These are phyloP conservation scores for Oeneis ivallda DNA, from an alignment of 2,888 invertebrate genomes.

Conservation along the genomic window DNA sequence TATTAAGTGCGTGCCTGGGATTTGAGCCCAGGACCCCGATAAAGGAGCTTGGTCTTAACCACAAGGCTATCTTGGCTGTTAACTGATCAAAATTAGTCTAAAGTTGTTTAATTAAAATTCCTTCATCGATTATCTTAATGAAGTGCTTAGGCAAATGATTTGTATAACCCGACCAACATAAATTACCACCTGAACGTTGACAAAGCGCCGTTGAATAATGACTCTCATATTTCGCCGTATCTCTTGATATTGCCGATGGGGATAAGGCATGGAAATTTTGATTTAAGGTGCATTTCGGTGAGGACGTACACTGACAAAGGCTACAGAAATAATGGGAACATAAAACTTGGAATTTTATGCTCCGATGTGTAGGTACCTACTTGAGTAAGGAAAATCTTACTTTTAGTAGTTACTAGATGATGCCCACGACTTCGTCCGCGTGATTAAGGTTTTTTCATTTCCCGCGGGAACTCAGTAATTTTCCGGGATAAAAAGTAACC, in stretches of 20 bases:
- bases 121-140: constrained; percentile 17
- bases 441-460: too few relatives aligned
- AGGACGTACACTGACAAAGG: neutral
- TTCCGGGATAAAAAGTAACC: too few relatives aligned
- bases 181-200: constrained; percentile 70
- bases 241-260: constrained; percentile 71
- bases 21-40: too few relatives aligned
- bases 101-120: neutral
- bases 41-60: too few relatives aligned
- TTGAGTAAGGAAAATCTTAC: too few relatives aligned
- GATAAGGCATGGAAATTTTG: constrained; percentile 67
- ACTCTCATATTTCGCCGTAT: constrained; percentile 73
- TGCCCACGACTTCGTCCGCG: too few relatives aligned
- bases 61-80: neutral
- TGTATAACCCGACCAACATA: constrained; percentile 62
- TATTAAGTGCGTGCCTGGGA: too few relatives aligned
- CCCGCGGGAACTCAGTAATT: too few relatives aligned
- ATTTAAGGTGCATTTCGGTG: constrained; percentile 41
- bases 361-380: too few relatives aligned
- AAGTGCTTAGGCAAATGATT: constrained; percentile 49
- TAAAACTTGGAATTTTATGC: too few relatives aligned
- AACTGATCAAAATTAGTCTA: neutral
- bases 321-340: too few relatives aligned
- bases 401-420: too few relatives aligned
- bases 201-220: constrained; percentile 70